Evolutionary conservation across 2,113 vertebrate species (phyloP).

Genomic region (Thymallus thymallus): DNA sequence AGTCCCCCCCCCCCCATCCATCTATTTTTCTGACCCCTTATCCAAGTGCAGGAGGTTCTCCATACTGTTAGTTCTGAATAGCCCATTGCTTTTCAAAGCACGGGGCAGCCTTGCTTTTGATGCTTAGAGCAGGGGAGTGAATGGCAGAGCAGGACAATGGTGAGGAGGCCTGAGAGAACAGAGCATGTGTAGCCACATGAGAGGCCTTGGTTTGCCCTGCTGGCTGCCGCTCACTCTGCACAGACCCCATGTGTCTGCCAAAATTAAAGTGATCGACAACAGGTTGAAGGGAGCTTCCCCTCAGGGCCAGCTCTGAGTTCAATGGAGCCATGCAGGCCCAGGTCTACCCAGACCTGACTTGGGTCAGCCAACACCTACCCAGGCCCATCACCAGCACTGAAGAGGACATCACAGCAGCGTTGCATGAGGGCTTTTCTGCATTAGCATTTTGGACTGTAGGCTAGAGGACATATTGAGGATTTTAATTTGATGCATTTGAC

Average conservation of each 20-base stretch:
- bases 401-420: not conserved
- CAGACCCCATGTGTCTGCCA: constrained; percentile 36
- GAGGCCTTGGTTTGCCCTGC: constrained; percentile 21
- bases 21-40: constrained; percentile 59
- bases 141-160: constrained; percentile 50
- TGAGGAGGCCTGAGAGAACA: constrained; percentile 12
- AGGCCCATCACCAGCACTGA: constrained; percentile 7
- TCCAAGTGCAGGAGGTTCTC: constrained; percentile 43
- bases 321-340: not conserved
- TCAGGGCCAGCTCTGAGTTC: constrained; percentile 32
- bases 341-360: not conserved
- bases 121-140: constrained; percentile 44
- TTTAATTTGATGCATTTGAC: constrained; percentile 17
- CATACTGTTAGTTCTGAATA: constrained; percentile 53
- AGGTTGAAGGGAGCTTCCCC: constrained; percentile 42
- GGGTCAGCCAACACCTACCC: not conserved
- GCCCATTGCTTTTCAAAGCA: constrained; percentile 30
- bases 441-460: constrained; percentile 34
- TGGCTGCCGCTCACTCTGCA: constrained; percentile 15
- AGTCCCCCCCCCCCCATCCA: constrained; percentile 10
- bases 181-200: constrained; percentile 29
- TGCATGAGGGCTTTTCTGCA: constrained; percentile 8
- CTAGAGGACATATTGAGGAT: constrained; percentile 14
- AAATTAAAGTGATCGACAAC: constrained; percentile 38
- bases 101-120: constrained; percentile 46